Evolutionary conservation across 2,888 invertebrate species (phyloP).

Genomic region (Eretmocerus hayati): DNA sequence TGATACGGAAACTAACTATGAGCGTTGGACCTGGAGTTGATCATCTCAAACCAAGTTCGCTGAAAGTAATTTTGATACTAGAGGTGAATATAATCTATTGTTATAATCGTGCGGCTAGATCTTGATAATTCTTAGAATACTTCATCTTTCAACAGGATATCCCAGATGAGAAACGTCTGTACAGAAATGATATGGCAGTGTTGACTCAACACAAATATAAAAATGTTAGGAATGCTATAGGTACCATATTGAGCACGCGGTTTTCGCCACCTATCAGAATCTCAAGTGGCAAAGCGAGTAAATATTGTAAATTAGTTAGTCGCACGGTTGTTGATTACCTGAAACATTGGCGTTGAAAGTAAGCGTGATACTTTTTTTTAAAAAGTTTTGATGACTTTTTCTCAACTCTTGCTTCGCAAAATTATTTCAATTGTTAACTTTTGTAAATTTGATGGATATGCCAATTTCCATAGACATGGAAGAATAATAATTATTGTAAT

Average conservation of each 20-base stretch:
- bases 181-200: constrained; percentile 1
- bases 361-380: constrained; percentile 5
- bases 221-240: constrained; percentile 17
- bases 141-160: too few relatives aligned
- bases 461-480: too few relatives aligned
- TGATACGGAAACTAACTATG: constrained; percentile 25
- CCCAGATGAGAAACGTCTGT: constrained; percentile 9
- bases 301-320: constrained; percentile 27
- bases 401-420: too few relatives aligned
- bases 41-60: constrained; percentile 12
- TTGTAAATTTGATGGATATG: too few relatives aligned
- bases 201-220: constrained; percentile 1
- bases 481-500: too few relatives aligned
- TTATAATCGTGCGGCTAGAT: background rate
- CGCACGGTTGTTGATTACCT: constrained; percentile 29
- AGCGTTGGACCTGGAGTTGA: constrained; percentile 29
- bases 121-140: too few relatives aligned
- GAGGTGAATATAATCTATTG: constrained; percentile 21
- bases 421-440: too few relatives aligned
- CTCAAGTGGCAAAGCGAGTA: constrained; percentile 10
- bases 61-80: constrained; percentile 26
- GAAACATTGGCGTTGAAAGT: constrained; percentile 15
- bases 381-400: background rate
- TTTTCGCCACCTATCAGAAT: constrained; percentile 32
- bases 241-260: constrained; percentile 23